Conservation (phyloP, 1,140 invertebrate genomes). For the Cotesia typhae region DNA sequence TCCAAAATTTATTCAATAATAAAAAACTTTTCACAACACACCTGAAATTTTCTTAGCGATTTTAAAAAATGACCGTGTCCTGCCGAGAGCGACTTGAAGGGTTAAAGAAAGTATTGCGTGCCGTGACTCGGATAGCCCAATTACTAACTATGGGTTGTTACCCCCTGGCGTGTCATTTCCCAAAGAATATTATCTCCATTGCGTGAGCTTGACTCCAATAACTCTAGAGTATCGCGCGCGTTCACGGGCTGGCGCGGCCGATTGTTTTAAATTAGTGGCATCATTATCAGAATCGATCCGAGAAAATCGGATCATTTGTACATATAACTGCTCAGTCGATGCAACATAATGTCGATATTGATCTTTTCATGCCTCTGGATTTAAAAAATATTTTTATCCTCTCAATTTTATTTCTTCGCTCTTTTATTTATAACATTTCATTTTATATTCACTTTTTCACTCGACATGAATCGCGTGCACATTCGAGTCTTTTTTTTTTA, state of each 20-base stretch:
- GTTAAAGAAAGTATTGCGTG: slow-evolving; percentile 51
- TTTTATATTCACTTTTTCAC: slow-evolving; percentile 19
- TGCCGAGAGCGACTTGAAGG: not conserved
- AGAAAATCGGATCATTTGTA: slow-evolving; percentile 47
- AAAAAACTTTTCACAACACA: no score
- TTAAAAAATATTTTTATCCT: slow-evolving; percentile 7
- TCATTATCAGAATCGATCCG: slow-evolving; percentile 39
- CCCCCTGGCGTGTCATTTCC: slow-evolving; percentile 63
- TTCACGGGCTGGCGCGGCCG: slow-evolving; percentile 41
- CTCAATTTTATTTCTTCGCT: not conserved
- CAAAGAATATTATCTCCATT: slow-evolving; percentile 56
- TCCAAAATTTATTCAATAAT: no score
- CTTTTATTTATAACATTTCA: slow-evolving; percentile 8
- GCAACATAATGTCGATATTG: slow-evolving; percentile 16
- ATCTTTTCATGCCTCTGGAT: slow-evolving; percentile 6
- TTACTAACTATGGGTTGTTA: slow-evolving; percentile 61
- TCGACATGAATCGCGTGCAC: slow-evolving; percentile 34
- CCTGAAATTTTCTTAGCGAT: not conserved
- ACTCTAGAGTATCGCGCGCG: slow-evolving; percentile 27
- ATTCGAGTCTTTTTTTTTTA: slow-evolving; percentile 7
- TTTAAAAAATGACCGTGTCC: not conserved
- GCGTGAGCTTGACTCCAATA: slow-evolving; percentile 47
- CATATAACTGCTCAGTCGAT: slow-evolving; percentile 39
- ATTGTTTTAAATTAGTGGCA: slow-evolving; percentile 63
- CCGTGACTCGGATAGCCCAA: slow-evolving; percentile 49